phyloP scores from a whole-genome alignment of 2,888 invertebrate genomes.

The Mantis religiosa region DNA sequence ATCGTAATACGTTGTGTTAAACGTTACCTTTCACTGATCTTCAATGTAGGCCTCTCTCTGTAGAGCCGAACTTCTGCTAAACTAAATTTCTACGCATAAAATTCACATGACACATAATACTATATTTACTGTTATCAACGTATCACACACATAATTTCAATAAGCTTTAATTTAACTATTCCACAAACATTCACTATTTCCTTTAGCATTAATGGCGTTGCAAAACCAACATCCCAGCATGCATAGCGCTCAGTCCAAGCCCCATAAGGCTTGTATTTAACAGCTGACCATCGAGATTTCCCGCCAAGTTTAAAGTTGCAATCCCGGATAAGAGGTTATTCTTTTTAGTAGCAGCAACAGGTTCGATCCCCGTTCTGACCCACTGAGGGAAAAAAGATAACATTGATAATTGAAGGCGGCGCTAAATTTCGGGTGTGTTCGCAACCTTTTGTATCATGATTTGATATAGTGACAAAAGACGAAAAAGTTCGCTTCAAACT shows the following conservation, averaged over 20 bases:
- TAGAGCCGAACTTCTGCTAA: neutral
- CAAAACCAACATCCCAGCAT: constrained; percentile 6
- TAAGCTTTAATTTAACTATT: neutral
- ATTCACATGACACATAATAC: neutral
- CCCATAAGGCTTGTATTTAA: neutral
- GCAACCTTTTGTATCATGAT: no score
- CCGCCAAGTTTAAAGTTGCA: neutral
- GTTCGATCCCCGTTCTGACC: no score
- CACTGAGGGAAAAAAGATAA: no score
- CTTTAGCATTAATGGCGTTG: constrained; percentile 19
- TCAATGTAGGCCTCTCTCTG: neutral
- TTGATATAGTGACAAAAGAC: no score
- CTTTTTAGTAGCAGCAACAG: no score
- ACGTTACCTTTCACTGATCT: neutral
- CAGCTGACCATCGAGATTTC: neutral
- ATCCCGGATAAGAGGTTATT: no score
- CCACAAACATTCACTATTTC: neutral
- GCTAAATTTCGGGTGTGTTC: no score
- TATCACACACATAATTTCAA: neutral
- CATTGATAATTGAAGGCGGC: no score
- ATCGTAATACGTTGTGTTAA: neutral
- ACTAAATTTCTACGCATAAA: neutral
- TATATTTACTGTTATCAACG: neutral
- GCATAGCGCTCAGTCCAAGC: neutral
- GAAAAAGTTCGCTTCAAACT: no score